These are phyloP conservation scores for Trichechus manatus DNA, from an alignment of 2,113 vertebrate species.

Conservation along the genomic window DNA sequence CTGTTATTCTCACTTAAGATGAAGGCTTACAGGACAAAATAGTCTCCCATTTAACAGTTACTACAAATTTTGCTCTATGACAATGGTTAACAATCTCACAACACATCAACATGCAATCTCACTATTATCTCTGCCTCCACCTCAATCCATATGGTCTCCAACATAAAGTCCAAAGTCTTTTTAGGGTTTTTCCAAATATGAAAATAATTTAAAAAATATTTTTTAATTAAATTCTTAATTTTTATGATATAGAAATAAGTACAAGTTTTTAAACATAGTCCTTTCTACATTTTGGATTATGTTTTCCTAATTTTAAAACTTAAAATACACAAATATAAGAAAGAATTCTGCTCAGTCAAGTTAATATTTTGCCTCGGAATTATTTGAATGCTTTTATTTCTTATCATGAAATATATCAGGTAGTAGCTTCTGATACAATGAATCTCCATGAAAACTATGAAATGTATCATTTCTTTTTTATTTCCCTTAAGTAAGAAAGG, in stretches of 20 bases:
- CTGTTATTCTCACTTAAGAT: too few relatives aligned
- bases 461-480: constrained; percentile 53
- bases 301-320: not conserved
- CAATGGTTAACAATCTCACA: too few relatives aligned
- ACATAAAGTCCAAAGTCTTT: not conserved
- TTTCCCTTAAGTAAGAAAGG: constrained; percentile 67
- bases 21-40: too few relatives aligned
- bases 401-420: not conserved
- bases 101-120: too few relatives aligned
- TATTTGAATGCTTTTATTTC: not conserved
- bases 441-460: not conserved
- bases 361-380: not conserved
- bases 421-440: not conserved
- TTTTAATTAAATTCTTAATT: not conserved
- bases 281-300: not conserved
- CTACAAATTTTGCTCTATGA: too few relatives aligned
- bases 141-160: not conserved
- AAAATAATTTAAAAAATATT: not conserved
- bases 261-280: not conserved
- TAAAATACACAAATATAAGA: not conserved
- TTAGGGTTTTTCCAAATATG: not conserved
- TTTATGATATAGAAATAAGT: not conserved
- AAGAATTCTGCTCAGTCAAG: not conserved
- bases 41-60: too few relatives aligned
- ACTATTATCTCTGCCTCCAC: not conserved